A percentile compares a stretch with the other conserved stretches of the same genome.
Conservation (phyloP, 1,140 invertebrate species). For the Drosophila subobscura region DNA sequence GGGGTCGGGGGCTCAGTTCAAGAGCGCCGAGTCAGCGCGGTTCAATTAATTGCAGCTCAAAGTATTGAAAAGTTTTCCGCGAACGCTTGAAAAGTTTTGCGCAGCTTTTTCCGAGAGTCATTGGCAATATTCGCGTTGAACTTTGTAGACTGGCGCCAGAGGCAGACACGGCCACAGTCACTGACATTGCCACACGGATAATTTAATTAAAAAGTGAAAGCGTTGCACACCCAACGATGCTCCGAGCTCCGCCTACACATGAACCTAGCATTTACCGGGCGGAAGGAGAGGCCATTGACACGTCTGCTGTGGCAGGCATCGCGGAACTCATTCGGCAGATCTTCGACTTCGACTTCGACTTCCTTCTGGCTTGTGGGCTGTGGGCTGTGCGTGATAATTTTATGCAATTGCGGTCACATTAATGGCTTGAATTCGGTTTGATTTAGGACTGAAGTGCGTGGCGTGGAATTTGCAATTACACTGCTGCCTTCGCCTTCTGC, state of each 20-base stretch:
- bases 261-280: background rate
- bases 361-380: conserved; percentile 4
- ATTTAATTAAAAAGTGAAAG: conserved; percentile 45
- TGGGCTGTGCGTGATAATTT: conserved; percentile 64
- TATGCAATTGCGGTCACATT: conserved; percentile 73
- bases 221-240: conserved; percentile 34
- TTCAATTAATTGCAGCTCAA: conserved; percentile 58
- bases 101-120: conserved; percentile 49
- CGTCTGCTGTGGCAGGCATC: background rate
- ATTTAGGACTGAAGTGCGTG: conserved; percentile 70
- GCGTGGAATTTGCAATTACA: conserved; percentile 73
- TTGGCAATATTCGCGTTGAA: conserved; percentile 58
- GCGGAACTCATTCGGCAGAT: conserved; percentile 4
- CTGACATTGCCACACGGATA: background rate
- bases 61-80: conserved; percentile 49
- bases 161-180: background rate
- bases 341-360: background rate
- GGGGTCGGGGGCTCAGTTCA: background rate
- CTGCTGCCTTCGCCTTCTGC: background rate
- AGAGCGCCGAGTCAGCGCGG: conserved; percentile 49
- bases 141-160: conserved; percentile 51
- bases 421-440: conserved; percentile 72
- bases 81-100: conserved; percentile 11
- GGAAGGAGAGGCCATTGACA: conserved; percentile 16
- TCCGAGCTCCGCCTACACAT: conserved; percentile 24